A percentile compares a stretch with the other conserved stretches of the same genome.
phyloP scores from a whole-genome alignment of 2,797 vertebrate species.

The Schizopygopsis malacanthus region DNA sequence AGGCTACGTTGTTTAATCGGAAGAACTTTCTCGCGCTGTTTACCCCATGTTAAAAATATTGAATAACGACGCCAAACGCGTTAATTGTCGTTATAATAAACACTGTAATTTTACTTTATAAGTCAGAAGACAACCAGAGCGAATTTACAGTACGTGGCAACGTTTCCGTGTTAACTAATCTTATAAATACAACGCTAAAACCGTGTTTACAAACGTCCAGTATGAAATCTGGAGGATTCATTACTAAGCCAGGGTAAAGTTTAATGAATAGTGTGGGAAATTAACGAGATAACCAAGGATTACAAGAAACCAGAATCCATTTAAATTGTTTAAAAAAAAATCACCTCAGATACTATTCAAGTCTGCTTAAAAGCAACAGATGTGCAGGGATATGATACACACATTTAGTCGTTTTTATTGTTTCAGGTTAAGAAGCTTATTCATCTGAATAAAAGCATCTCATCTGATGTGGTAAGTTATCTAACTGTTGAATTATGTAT shows the following conservation, averaged over 20 bases:
- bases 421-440: neutral
- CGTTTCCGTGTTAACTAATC: neutral
- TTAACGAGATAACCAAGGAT: constrained; percentile 3
- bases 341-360: neutral
- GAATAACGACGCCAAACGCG: neutral
- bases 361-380: neutral
- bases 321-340: neutral
- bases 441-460: constrained; percentile 2
- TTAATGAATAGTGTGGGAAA: neutral
- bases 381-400: neutral
- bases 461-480: neutral
- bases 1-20: neutral
- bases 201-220: neutral
- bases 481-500: neutral
- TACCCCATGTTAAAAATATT: neutral
- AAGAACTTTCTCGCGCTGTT: neutral
- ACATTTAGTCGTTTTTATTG: neutral
- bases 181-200: neutral
- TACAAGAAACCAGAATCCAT: neutral
- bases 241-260: neutral
- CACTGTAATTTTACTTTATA: neutral
- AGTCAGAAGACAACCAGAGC: neutral
- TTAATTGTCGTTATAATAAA: neutral
- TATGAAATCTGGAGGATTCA: neutral
- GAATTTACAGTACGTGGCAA: neutral